Base-by-base conservation (phyloP, 2,797 vertebrate species). In the Capromys pilorides region DNA sequence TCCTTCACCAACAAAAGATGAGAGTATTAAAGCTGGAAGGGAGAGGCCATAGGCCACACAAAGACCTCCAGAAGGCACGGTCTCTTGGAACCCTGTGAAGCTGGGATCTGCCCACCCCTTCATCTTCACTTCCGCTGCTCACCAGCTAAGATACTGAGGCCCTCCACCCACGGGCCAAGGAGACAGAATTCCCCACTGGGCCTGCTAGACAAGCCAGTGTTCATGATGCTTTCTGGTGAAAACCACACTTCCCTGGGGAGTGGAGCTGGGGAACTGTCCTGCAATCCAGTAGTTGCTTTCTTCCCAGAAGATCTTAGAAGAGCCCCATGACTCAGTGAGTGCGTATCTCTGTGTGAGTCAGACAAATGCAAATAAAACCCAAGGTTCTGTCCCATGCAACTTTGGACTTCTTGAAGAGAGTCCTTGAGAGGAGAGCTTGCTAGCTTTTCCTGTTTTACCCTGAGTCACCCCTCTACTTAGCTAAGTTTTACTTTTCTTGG, bases 281-380 rank as follows among this genome's bases (percentile, higher is more conserved):
- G 31, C 62, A 28, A 64, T 59, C 73, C 3, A 22, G 59, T 39
- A 77, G 21, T 49, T 18, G 12, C 51, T 36, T 13, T 87, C 69
- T 82, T 95, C 81, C 86, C 91, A 87, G 41, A 69, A 81, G 80
- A 71, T 51, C 49, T 71, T 86, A 59, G 61, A 90, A 77, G 80
- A 87, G 33, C 69, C 33, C 18, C 49, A 21, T 61, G 75, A 77
- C 75, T 78, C 75, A 31, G 28, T 78, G 8, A 71, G 36, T 45
- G 26, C 16, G 0, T 33, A 49, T 26, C 41, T 28, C 45, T 31
- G 45, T 28, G 73, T 77, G 73, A 78, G 75, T 78, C 75, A 78
- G 45, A 78, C 31, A 75, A 75, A 75, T 28, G 24, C 71, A 75
- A 75, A 49, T 51, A 51, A 78, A 51, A 33, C 45, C 16, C 75